A percentile compares a stretch with the other conserved stretches of the same genome.
Evolutionary conservation across 2,797 vertebrate genomes (phyloP).

Genomic region (Labeo calbasu): DNA sequence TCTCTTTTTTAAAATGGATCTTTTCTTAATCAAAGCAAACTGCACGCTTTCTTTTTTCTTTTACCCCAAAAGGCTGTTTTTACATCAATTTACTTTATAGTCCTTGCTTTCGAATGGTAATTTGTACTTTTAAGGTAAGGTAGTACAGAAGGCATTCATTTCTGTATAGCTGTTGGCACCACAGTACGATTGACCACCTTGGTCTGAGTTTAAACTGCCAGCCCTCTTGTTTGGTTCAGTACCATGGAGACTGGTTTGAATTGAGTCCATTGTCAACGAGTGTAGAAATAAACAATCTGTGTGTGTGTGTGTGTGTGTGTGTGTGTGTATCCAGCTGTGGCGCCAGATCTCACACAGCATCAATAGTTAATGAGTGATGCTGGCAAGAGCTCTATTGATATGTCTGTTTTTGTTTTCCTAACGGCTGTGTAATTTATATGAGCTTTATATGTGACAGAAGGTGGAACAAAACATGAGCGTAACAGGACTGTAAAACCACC

Average conservation of each 20-base stretch:
- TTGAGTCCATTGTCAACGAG: constrained; percentile 46
- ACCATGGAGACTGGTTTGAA: constrained; percentile 48
- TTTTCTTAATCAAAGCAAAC: constrained; percentile 57
- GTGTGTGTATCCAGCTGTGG: constrained; percentile 68
- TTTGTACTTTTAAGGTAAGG: constrained; percentile 46
- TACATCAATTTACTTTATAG: constrained; percentile 51
- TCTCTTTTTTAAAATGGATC: constrained; percentile 52
- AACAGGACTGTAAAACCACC: neutral
- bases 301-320: constrained; percentile 47
- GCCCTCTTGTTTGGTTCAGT: constrained; percentile 43
- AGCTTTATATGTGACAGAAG: constrained; percentile 37
- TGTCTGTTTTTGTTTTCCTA: constrained; percentile 65
- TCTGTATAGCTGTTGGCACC: constrained; percentile 23
- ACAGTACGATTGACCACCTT: constrained; percentile 1
- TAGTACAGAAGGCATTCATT: constrained; percentile 50
- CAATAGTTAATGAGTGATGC: constrained; percentile 74
- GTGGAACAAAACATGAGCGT: constrained; percentile 1
- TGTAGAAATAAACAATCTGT: constrained; percentile 40
- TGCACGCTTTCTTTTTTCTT: constrained; percentile 46
- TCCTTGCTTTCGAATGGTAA: constrained; percentile 55
- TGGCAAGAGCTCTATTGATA: constrained; percentile 62
- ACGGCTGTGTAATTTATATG: constrained; percentile 31
- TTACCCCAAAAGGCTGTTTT: constrained; percentile 41
- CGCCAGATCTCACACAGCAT: constrained; percentile 66
- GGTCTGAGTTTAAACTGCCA: constrained; percentile 33